Conservation (phyloP, 2,888 invertebrate species). For the Erannis defoliaria region DNA sequence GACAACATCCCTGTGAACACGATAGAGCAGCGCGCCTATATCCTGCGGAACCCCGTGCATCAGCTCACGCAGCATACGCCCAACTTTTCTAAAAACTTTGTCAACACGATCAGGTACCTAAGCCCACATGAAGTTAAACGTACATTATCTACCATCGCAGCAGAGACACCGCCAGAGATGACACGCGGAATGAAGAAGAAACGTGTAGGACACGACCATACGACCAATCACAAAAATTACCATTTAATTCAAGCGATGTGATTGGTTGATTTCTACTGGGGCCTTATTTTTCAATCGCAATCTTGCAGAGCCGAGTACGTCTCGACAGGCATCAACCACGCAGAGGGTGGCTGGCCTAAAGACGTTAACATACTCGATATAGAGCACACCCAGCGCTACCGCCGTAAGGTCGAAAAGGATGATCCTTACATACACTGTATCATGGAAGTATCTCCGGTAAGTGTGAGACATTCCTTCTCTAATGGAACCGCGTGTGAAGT, state of each 20-base stretch:
- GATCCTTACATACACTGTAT: slow-evolving; percentile 91
- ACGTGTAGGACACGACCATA: too few species aligned
- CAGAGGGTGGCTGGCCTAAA: slow-evolving; percentile 94
- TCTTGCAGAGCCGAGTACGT: slow-evolving; percentile 84
- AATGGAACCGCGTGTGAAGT: too few species aligned
- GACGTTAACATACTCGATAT: slow-evolving; percentile 88
- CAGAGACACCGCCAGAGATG: too few species aligned
- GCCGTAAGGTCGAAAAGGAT: slow-evolving; percentile 93
- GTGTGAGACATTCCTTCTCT: background rate
- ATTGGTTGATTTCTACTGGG: too few species aligned
- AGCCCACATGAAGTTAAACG: background rate
- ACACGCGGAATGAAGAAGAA: too few species aligned
- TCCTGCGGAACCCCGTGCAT: slow-evolving; percentile 85
- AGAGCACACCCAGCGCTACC: slow-evolving; percentile 91
- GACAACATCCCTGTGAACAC: slow-evolving; percentile 68
- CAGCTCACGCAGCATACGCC: slow-evolving; percentile 78
- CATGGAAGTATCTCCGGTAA: slow-evolving; percentile 76
- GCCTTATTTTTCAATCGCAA: too few species aligned
- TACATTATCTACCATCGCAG: background rate
- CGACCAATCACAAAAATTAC: too few species aligned
- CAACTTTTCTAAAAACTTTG: slow-evolving; percentile 67
- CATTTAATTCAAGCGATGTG: too few species aligned
- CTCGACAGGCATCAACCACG: slow-evolving; percentile 88
- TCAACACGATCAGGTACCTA: slow-evolving; percentile 85
- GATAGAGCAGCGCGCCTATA: slow-evolving; percentile 67